Evolutionary conservation across 2,888 invertebrate genomes (phyloP), one percentile per base, ranked within the genome.

Genomic region (Harpagoxenus sublaevis): DNA sequence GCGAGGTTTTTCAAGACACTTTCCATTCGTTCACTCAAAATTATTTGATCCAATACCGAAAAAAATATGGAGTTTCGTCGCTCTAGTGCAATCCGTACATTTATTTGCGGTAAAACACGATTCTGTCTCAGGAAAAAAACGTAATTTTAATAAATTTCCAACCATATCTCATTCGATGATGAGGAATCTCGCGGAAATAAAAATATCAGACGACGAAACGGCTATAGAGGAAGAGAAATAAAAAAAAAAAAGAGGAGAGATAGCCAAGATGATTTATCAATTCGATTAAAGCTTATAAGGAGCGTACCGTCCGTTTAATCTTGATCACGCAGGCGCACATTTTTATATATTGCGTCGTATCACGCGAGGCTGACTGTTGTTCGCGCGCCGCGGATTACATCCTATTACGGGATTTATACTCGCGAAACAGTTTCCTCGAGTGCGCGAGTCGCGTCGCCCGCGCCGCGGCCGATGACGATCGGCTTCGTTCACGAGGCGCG

Each of bases 261-360:
- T 91, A 88, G 86, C 84, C 62, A 73, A 79, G 86, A 87, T 94
- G 93, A 94, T 94, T 94, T 94, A 94, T 93, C 92, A 92, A 93
- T 94, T 94, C 94, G 93, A 94, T 94, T 94, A 93, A 93, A 91
- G 90, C 91, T 92, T 90, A 92, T 93, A 93, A 92, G 92, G 39
- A 92, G 90, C 91, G 90, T 88, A 90, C 88, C 90, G 84, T 77
- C 85, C 90, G 90, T 92, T 92, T 93, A 93, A 94, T 94, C 92
- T 93, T 89, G 91, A 92, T 89, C 89, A 92, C 92, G 92, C 89
- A 91, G 90, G 88, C 91, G 89, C 88, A 85, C 66, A 92, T 92
- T 93, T 92, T 93, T 93, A 93, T 92, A 92, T 92, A 93, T 90
- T 92, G 92, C 89, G 87, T 85, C 89, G 86, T 89, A 91, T 92